phyloP scores from a whole-genome alignment of 2,888 invertebrate genomes.

The Eupithecia inturbata region DNA sequence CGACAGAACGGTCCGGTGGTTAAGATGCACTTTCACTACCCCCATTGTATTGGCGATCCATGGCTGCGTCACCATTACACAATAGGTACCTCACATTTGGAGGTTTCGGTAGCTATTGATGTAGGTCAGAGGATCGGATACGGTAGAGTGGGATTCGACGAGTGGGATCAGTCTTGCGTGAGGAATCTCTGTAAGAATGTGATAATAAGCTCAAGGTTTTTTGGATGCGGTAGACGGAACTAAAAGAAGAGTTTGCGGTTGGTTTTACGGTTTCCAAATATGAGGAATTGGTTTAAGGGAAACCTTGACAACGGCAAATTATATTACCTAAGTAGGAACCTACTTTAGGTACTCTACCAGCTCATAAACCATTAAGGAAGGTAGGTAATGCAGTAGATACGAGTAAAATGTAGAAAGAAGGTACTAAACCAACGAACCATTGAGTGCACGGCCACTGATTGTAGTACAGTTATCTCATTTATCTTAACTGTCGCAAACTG shows the following conservation, averaged over 20 bases:
- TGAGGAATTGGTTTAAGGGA: conserved; percentile 2
- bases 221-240: conserved; percentile 17
- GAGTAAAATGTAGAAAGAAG: conserved; percentile 28
- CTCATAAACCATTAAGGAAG: neutral
- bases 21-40: conserved; percentile 78
- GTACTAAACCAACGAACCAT: conserved; percentile 56
- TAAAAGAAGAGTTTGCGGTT: conserved; percentile 10
- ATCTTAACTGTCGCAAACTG: conserved; percentile 72
- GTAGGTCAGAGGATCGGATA: conserved; percentile 54
- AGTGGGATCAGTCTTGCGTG: conserved; percentile 42
- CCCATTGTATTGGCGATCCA: conserved; percentile 74
- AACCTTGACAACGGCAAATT: neutral
- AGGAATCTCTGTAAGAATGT: conserved; percentile 36
- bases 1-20: conserved; percentile 69
- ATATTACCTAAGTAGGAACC: neutral
- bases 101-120: conserved; percentile 48
- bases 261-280: conserved; percentile 7
- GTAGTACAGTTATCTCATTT: conserved; percentile 75
- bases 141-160: conserved; percentile 47
- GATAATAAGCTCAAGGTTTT: conserved; percentile 41
- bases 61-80: conserved; percentile 69
- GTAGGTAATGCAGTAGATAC: neutral
- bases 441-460: conserved; percentile 68
- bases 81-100: conserved; percentile 52
- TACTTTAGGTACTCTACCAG: neutral